Evolutionary conservation across 35 echinoderm and acorn worm genomes (phyloP), one percentile per base, ranked within the genome.

Genomic region (Diadema setosum): DNA sequence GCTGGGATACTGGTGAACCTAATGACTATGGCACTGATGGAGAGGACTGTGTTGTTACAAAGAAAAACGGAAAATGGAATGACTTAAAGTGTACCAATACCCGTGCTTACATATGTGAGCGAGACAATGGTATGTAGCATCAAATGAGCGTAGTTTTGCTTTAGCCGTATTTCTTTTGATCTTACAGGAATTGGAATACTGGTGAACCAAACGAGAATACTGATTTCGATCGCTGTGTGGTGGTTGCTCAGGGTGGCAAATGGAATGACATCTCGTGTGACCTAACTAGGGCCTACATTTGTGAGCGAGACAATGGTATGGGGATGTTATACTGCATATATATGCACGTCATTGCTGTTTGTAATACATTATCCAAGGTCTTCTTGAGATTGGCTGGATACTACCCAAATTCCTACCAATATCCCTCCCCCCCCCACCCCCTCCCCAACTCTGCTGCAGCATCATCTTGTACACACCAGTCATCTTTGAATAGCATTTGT

Each of bases 301-400:
- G 94, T 82, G 63, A 97, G 84, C 85, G 60, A 40, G 42, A 70
- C 27, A 97, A 97, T 93, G 86, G 94, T 97, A 82, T 20, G 58
- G n/a, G n/a, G n/a, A n/a, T n/a, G n/a, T n/a, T n/a, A n/a, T n/a
- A n/a, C n/a, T n/a, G n/a, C n/a, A n/a, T n/a, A n/a, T n/a, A n/a
- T n/a, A n/a, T n/a, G n/a, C n/a, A n/a, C n/a, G n/a, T n/a, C n/a
- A n/a, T n/a, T n/a, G n/a, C n/a, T n/a, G n/a, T n/a, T n/a, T n/a
- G n/a, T n/a, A n/a, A n/a, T n/a, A n/a, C n/a, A n/a, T n/a, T n/a
- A n/a, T n/a, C n/a, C n/a, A n/a, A n/a, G n/a, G n/a, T n/a, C n/a
- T n/a, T n/a, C n/a, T n/a, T n/a, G n/a, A n/a, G n/a, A n/a, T n/a
- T n/a, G n/a, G n/a, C n/a, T n/a, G n/a, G n/a, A n/a, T n/a, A n/a